Percentiles rank a stretch among this genome's conserved stretches.
Evolutionary conservation across 2,888 invertebrate species (phyloP).

Genomic region (Tyria jacobaeae): DNA sequence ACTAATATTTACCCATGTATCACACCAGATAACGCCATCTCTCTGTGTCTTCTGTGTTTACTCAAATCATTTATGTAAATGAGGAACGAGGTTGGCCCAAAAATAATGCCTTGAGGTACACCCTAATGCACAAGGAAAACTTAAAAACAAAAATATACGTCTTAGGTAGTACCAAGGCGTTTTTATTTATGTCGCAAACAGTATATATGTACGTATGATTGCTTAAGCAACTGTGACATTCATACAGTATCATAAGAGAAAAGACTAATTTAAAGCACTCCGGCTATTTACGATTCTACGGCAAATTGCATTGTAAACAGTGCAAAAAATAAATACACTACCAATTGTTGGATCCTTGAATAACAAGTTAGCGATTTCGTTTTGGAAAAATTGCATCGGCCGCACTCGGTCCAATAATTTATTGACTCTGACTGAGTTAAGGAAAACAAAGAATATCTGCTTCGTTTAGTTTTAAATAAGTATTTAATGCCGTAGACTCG

Average conservation of each 20-base stretch:
- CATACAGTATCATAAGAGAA: neutral
- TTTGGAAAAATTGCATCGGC: conserved; percentile 60
- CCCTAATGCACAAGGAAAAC: no score
- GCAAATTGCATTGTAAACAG: conserved; percentile 42
- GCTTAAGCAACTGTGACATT: neutral
- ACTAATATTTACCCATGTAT: no score
- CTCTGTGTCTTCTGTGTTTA: no score
- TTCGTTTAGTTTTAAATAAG: conserved; percentile 35
- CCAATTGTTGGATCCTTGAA: conserved; percentile 49
- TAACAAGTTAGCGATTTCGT: conserved; percentile 54
- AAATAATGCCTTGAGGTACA: no score
- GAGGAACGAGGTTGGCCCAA: no score
- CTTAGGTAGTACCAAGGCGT: no score
- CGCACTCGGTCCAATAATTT: conserved; percentile 56
- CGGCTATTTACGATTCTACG: conserved; percentile 31
- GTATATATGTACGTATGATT: no score
- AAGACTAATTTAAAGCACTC: conserved; percentile 29
- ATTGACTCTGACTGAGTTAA: conserved; percentile 42
- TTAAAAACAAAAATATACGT: no score
- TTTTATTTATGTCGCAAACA: no score
- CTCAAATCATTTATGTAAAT: no score
- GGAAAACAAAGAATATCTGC: conserved; percentile 32
- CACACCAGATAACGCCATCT: no score
- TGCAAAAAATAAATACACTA: conserved; percentile 50
- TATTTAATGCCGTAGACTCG: conserved; percentile 23